These are phyloP conservation scores for Formicarius rufipectus DNA, from an alignment of 2,113 vertebrate genomes.

Conservation along the genomic window DNA sequence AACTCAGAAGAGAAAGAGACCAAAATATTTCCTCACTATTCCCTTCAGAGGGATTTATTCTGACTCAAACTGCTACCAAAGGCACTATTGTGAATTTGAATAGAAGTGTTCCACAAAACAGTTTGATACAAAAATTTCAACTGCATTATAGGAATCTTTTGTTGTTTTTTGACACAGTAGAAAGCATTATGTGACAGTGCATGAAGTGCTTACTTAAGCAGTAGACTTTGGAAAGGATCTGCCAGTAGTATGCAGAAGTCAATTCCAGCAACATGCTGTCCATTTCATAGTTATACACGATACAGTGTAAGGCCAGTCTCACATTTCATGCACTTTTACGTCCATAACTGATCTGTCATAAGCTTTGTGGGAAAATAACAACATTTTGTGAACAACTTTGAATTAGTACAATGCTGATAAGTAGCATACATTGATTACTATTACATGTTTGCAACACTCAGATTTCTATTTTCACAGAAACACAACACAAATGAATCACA, in stretches of 20 bases:
- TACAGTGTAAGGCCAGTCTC: not conserved
- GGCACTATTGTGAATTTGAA: not conserved
- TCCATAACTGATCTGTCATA: not conserved
- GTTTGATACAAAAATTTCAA: not conserved
- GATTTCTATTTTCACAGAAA: not conserved
- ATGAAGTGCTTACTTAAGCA: not conserved
- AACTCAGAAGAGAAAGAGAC: not conserved
- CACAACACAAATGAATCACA: not conserved
- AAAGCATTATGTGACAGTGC: not conserved
- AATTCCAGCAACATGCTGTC: not conserved
- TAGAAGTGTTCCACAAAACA: not conserved
- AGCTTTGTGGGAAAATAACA: not conserved
- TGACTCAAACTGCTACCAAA: not conserved
- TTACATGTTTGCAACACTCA: not conserved
- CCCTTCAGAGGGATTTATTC: not conserved
- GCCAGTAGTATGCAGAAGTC: not conserved
- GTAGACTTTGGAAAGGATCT: not conserved
- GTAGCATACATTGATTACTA: not conserved
- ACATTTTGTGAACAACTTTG: not conserved
- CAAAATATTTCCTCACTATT: not conserved
- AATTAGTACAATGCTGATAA: not conserved
- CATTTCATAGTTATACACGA: not conserved
- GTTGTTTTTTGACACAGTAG: not conserved
- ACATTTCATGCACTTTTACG: not conserved
- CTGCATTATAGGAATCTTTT: not conserved